Evolutionary conservation across 2,797 vertebrate species (phyloP), one percentile per base, ranked within the genome.

Genomic region (Oceanodroma leucorhoa): DNA sequence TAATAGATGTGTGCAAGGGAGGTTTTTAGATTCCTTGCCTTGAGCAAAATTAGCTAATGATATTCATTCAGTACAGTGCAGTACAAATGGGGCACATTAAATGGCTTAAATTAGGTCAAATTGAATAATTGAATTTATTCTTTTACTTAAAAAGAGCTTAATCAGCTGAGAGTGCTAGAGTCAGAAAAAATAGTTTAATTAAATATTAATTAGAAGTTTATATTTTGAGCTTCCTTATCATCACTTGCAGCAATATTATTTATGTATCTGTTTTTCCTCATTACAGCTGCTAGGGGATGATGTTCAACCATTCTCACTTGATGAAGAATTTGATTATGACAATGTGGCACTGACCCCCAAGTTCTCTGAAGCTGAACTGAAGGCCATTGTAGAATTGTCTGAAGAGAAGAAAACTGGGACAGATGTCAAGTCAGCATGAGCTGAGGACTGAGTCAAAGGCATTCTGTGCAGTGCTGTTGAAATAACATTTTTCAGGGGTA

Each of bases 301-400:
- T 92, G 97, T 98, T 83, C 97, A 97, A 9, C 96, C 97, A 20
- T 98, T 98, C 80, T 96, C 84, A 58, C 94, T 98, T 67, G 98
- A 98, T 95, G 97, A 98, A 80, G 96, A 97, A 77, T 98, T 98
- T 96, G 98, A 98, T 97, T 98, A 98, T 83, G 97, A 98, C 81
- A 82, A n/a, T 12, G 97, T 98, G 73, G 48, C 61, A 29, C 96
- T 98, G 61, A 98, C 97, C 61, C 97, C 97, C 27, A 98, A 98
- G 90, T 97, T 98, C 85, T 96, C 96, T 58, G 85, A 95, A 94
- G 91, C 81, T 60, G 98, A 98, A 89, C 77, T 97, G 54, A 96
- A 96, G 27, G 50, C 86, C 46, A 14, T 97, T 65, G 38, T 6
- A 61, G 55, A 88, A 14, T 54, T 84, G 3, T 79, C 73, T 75